Conservation (phyloP, 2,113 vertebrate genomes). For the Triplophysa siluroides region DNA sequence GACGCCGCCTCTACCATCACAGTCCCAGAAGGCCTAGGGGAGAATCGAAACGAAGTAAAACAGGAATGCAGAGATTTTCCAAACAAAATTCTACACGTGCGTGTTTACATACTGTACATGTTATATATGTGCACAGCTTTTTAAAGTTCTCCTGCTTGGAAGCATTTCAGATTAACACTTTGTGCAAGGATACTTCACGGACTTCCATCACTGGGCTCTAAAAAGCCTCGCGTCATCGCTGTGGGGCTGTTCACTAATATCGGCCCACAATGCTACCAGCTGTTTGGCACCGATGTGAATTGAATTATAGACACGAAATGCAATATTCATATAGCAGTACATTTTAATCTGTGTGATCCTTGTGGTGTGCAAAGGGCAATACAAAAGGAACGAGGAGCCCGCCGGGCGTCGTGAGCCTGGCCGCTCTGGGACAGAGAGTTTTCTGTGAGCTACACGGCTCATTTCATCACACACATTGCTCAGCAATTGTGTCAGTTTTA, state of each 20-base stretch:
- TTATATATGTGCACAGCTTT: neutral
- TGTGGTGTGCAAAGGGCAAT: constrained; percentile 20
- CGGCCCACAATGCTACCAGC: neutral
- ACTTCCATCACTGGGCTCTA: neutral
- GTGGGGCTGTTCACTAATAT: constrained; percentile 14
- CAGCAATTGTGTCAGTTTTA: constrained; percentile 1
- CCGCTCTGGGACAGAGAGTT: constrained; percentile 20
- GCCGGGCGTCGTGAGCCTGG: constrained; percentile 19
- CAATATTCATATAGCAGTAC: constrained; percentile 24
- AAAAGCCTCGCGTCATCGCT: neutral
- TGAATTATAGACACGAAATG: constrained; percentile 29
- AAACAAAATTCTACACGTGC: neutral
- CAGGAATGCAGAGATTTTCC: neutral
- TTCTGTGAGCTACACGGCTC: neutral
- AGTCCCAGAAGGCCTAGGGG: constrained; percentile 8
- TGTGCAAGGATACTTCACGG: neutral
- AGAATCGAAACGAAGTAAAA: neutral
- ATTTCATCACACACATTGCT: constrained; percentile 32
- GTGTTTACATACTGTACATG: neutral
- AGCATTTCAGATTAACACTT: neutral
- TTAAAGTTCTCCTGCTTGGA: neutral
- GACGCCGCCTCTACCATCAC: neutral
- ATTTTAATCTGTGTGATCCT: constrained; percentile 32
- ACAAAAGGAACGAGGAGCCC: neutral
- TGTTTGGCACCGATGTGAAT: constrained; percentile 18